Percentiles rank a stretch among this genome's conserved stretches.
Evolutionary conservation across 2,797 vertebrate genomes (phyloP).

Genomic region (Fratercula arctica): DNA sequence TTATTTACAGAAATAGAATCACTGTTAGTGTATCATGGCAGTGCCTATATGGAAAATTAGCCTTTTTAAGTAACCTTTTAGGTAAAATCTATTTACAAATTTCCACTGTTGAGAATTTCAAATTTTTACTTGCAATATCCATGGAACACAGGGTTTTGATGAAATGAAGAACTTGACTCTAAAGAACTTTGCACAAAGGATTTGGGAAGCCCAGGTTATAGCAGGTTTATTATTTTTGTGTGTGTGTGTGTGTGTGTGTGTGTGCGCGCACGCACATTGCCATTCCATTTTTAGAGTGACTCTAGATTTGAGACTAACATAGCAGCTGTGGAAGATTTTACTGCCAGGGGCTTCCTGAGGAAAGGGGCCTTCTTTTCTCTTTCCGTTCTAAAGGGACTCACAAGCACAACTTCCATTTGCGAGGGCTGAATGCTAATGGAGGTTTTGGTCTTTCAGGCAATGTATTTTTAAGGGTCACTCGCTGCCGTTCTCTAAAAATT

Average conservation of each 20-base stretch:
- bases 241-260: accelerated
- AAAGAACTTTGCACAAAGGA: background rate
- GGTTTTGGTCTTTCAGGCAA: background rate
- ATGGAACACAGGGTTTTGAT: background rate
- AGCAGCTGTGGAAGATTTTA: background rate
- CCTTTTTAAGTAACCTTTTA: background rate
- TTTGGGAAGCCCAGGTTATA: background rate
- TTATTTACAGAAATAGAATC: background rate
- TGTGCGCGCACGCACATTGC: too few relatives aligned
- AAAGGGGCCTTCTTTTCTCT: background rate
- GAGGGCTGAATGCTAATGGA: background rate
- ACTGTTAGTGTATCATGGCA: background rate
- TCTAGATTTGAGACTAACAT: background rate
- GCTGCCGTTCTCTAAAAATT: background rate
- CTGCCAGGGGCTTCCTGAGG: background rate
- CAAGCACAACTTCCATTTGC: background rate
- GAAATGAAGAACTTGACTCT: background rate
- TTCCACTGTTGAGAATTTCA: background rate
- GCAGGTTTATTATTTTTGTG: background rate
- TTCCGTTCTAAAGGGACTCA: background rate
- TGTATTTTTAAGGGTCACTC: background rate
- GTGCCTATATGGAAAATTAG: background rate
- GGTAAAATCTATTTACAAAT: background rate
- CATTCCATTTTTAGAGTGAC: background rate
- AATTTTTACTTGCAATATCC: background rate